A percentile compares a stretch with the other conserved stretches of the same genome.
Conservation (phyloP, 2,113 vertebrate species). For the Aramus guarauna region DNA sequence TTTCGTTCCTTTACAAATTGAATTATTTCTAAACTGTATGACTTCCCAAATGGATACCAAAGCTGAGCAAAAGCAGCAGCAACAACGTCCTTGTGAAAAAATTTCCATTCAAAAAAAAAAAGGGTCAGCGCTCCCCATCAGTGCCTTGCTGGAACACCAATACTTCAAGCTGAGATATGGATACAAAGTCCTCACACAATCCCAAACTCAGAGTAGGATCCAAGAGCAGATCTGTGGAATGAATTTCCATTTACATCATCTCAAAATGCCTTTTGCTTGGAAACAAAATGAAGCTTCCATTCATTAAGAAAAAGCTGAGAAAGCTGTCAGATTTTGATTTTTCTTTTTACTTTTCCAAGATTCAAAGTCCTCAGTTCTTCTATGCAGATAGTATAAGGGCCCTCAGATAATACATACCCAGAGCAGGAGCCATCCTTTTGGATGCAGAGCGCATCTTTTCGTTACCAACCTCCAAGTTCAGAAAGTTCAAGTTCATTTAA, state of each 20-base stretch:
- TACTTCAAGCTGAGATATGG: background rate
- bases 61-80: background rate
- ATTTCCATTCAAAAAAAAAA: background rate
- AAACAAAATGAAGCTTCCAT: background rate
- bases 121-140: accelerated
- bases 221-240: background rate
- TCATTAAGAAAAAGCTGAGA: background rate
- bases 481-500: too few species aligned
- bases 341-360: background rate
- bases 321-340: background rate
- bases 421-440: background rate
- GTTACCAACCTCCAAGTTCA: background rate
- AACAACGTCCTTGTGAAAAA: background rate
- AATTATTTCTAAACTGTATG: background rate
- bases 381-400: background rate
- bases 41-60: background rate
- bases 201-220: background rate
- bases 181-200: background rate
- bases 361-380: background rate
- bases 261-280: background rate
- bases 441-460: background rate
- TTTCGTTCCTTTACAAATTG: background rate
- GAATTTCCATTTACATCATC: background rate
- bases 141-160: background rate
- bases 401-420: background rate